These are phyloP conservation scores for Drosophila littoralis DNA, from an alignment of 1,140 invertebrate species.

Conservation along the genomic window DNA sequence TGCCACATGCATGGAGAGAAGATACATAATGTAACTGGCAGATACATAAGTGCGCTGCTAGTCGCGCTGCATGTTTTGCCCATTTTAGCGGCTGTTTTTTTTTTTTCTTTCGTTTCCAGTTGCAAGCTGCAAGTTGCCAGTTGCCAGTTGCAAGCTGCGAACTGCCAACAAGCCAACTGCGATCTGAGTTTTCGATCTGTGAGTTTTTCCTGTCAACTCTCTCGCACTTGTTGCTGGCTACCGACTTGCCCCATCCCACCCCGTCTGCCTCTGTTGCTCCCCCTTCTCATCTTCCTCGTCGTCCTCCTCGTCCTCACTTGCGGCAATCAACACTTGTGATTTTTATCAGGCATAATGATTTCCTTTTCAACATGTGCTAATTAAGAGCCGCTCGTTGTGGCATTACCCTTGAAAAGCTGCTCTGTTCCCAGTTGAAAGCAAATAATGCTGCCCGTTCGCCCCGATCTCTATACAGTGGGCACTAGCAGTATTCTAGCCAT, in stretches of 20 bases:
- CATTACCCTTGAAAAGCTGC: conserved; percentile 30
- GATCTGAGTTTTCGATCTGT: conserved; percentile 50
- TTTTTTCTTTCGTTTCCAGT: conserved; percentile 4
- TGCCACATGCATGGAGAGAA: conserved; percentile 44
- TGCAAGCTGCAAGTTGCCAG: conserved; percentile 51
- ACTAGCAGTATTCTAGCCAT: conserved; percentile 25
- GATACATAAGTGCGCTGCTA: conserved; percentile 70
- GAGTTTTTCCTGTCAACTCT: conserved; percentile 74
- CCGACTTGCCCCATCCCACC: neutral
- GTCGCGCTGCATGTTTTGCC: conserved; percentile 75
- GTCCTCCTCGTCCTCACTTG: neutral
- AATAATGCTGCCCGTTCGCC: conserved; percentile 10
- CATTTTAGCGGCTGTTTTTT: conserved; percentile 78
- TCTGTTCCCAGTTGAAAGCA: neutral
- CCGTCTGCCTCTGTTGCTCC: neutral
- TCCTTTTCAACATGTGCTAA: conserved; percentile 81
- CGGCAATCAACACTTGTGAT: conserved; percentile 80
- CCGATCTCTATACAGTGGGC: neutral
- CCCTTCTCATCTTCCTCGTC: too few species aligned
- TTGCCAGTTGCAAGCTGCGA: conserved; percentile 44
- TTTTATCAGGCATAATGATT: conserved; percentile 82
- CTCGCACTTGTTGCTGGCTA: conserved; percentile 64
- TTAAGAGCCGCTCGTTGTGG: conserved; percentile 52
- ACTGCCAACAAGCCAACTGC: conserved; percentile 27
- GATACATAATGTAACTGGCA: conserved; percentile 75